Conservation (phyloP, 2,888 invertebrate species). For the Megalurothrips usitatus region DNA sequence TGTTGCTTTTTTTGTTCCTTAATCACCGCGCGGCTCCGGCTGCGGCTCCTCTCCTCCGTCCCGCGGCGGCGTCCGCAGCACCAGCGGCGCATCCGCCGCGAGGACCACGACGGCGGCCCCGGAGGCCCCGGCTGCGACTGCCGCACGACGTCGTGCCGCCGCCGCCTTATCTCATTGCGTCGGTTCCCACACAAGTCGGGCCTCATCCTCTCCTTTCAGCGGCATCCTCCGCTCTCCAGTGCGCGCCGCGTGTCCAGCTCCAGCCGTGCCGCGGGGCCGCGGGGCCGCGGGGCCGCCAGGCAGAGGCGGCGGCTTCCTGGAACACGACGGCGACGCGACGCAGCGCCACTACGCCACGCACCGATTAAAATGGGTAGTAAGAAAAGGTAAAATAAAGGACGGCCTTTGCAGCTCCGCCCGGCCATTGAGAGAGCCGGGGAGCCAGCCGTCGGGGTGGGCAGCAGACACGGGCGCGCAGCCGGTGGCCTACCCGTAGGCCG, state of each 20-base stretch:
- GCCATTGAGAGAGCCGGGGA: background rate
- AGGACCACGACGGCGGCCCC: no score
- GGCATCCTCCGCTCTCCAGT: background rate
- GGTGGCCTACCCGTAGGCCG: background rate
- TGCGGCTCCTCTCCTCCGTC: no score
- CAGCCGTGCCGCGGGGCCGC: background rate
- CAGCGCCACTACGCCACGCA: no score
- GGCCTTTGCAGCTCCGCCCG: background rate
- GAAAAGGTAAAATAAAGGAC: no score
- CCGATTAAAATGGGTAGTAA: no score
- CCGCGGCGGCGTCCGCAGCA: background rate
- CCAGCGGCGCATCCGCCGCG: no score
- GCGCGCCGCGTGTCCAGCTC: background rate
- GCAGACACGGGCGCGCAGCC: background rate
- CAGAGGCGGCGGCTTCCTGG: no score
- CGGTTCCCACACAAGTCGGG: slow-evolving; percentile 1
- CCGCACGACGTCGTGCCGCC: background rate
- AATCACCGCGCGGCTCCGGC: slow-evolving; percentile 3
- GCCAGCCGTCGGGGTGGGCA: background rate
- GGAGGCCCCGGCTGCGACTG: background rate
- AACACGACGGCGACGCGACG: no score
- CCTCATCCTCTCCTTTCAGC: slow-evolving; percentile 4
- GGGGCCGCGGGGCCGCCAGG: no score
- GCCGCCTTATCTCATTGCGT: slow-evolving; percentile 7
- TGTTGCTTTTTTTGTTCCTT: slow-evolving; percentile 25